phyloP scores from a whole-genome alignment of 2,888 invertebrate genomes.

The Oasisia sp. region DNA sequence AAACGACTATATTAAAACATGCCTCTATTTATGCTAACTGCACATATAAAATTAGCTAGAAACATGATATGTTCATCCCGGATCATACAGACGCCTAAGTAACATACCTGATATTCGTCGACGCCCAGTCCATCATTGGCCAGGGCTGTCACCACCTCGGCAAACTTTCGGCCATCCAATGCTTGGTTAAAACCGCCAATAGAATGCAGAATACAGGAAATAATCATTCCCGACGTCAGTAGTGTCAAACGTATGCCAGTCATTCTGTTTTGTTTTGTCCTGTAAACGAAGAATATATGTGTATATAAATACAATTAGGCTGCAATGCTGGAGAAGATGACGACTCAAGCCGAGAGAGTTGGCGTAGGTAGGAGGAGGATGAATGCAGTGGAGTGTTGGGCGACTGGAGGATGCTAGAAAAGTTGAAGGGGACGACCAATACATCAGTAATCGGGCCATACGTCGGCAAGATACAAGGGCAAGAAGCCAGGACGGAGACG shows the following conservation, averaged over 20 bases:
- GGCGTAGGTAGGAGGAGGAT: no score
- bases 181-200: neutral
- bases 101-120: neutral
- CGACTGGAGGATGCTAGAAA: no score
- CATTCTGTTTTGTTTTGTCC: neutral
- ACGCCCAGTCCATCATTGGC: slow-evolving; percentile 12
- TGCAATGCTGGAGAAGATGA: no score
- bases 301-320: no score
- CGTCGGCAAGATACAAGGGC: no score
- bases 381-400: no score
- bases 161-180: neutral
- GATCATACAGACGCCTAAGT: neutral
- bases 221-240: neutral
- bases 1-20: neutral
- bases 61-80: neutral
- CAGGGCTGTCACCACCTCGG: neutral
- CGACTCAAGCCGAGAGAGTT: no score
- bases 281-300: neutral
- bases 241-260: neutral
- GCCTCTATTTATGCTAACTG: neutral
- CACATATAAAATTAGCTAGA: neutral
- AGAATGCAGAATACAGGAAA: neutral
- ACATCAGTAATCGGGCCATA: no score
- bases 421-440: no score
- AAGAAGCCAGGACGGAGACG: no score